phyloP scores from a whole-genome alignment of 2,888 invertebrate genomes.

The Cataglyphis rosenhaueri region DNA sequence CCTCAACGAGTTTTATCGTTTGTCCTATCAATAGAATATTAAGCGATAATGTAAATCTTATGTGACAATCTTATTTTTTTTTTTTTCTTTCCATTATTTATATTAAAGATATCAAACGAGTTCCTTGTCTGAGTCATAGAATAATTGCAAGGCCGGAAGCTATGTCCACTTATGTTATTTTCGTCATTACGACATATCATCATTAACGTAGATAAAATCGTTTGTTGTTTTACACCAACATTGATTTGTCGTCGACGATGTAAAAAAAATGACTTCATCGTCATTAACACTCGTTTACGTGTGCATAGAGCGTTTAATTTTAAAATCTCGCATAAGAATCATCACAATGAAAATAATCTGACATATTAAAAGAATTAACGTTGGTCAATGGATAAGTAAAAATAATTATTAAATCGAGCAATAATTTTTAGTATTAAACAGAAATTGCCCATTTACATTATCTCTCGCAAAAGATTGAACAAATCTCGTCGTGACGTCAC shows the following conservation, averaged over 20 bases:
- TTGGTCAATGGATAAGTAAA: not conserved
- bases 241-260: not conserved
- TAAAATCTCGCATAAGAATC: not conserved
- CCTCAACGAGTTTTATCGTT: slow-evolving; percentile 13
- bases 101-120: not conserved
- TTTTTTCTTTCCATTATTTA: slow-evolving; percentile 5
- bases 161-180: slow-evolving; percentile 20
- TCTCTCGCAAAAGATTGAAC: not conserved
- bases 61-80: not conserved
- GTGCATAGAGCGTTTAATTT: not conserved
- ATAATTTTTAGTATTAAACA: not conserved
- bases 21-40: slow-evolving; percentile 14
- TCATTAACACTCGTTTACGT: not conserved
- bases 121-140: slow-evolving; percentile 24
- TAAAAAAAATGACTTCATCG: not conserved
- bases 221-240: slow-evolving; percentile 2
- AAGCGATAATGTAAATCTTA: not conserved
- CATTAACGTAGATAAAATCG: slow-evolving; percentile 19
- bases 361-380: not conserved
- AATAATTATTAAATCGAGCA: not conserved
- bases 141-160: slow-evolving; percentile 17
- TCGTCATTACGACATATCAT: slow-evolving; percentile 20
- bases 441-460: not conserved
- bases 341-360: not conserved
- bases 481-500: not conserved